Conservation (phyloP, 2,113 vertebrate genomes). For the Gymnobelideus leadbeateri region DNA sequence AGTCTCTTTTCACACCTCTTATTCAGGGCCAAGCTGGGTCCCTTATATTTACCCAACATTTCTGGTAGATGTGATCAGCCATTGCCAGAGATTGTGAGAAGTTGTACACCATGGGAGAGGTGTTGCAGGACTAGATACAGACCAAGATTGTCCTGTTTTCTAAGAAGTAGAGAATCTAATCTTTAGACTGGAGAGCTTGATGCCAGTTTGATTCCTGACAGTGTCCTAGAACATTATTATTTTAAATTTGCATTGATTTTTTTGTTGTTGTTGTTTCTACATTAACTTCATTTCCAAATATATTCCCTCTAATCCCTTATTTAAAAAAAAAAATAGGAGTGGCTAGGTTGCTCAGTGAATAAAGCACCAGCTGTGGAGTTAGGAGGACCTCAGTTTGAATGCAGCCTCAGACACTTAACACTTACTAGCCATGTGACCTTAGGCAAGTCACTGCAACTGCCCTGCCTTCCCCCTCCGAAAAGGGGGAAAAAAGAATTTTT, state of each 20-base stretch:
- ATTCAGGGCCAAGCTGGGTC: no score
- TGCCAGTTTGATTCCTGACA: background rate
- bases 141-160: background rate
- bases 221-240: background rate
- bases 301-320: background rate
- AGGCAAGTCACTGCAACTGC: no score
- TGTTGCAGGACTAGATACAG: background rate
- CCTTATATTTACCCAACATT: no score
- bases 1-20: no score
- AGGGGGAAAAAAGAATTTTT: background rate
- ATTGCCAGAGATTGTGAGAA: background rate
- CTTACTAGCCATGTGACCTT: no score
- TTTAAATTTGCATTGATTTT: background rate
- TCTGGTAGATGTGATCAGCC: background rate
- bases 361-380: no score
- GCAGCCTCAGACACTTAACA: no score
- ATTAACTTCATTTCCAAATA: background rate
- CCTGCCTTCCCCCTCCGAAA: no score
- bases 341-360: no score
- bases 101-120: background rate
- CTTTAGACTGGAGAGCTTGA: background rate
- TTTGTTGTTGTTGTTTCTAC: background rate
- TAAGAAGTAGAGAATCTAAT: background rate
- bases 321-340: background rate
- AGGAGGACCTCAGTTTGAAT: no score